These are phyloP conservation scores for Coracias cyanogaster DNA, from an alignment of 2,797 vertebrate species.

Conservation along the genomic window DNA sequence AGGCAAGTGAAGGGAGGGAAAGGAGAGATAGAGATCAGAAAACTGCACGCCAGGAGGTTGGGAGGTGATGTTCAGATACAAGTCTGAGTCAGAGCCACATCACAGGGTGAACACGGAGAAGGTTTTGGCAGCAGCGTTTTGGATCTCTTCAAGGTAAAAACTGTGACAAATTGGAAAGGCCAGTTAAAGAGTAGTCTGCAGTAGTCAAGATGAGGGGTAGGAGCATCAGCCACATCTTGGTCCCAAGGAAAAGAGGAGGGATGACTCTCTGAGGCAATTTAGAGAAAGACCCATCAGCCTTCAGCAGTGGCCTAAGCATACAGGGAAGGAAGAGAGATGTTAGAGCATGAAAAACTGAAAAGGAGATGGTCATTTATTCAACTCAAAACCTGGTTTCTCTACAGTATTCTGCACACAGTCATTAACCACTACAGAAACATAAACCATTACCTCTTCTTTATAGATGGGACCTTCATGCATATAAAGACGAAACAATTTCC, in stretches of 20 bases:
- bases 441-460: background rate
- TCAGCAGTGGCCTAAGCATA: background rate
- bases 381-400: background rate
- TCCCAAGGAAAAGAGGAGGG: background rate
- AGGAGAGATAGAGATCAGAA: background rate
- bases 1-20: background rate
- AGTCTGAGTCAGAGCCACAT: background rate
- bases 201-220: background rate
- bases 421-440: background rate
- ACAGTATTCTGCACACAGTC: background rate
- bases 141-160: background rate
- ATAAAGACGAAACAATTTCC: background rate
- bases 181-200: background rate
- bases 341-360: background rate
- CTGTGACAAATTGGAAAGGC: background rate
- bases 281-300: background rate
- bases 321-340: background rate
- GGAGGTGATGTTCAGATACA: background rate
- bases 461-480: background rate
- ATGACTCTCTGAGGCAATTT: background rate
- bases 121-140: background rate
- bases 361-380: background rate
- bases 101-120: fast-evolving
- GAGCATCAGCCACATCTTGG: background rate
- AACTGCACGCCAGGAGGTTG: background rate